Conservation (phyloP, 2,888 invertebrate genomes). For the Platycheirus albimanus region DNA sequence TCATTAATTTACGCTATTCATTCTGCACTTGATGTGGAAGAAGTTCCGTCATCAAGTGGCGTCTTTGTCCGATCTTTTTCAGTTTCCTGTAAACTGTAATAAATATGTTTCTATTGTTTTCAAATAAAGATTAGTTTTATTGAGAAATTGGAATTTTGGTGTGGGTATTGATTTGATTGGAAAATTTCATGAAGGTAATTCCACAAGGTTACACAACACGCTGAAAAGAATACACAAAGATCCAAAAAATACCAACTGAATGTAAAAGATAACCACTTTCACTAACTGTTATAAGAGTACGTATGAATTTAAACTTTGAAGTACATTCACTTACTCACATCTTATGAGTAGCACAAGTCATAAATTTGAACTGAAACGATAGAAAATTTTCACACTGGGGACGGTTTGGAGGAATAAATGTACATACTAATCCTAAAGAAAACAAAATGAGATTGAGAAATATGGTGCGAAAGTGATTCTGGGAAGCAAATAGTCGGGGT, state of each 20-base stretch:
- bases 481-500: too few relatives aligned
- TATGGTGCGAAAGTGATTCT: too few relatives aligned
- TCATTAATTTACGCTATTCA: slow-evolving; percentile 25
- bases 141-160: slow-evolving; percentile 8
- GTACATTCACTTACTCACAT: slow-evolving; percentile 6
- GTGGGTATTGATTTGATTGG: not conserved
- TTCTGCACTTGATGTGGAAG: slow-evolving; percentile 1
- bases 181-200: slow-evolving; percentile 7
- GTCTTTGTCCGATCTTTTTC: not conserved
- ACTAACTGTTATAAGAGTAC: slow-evolving; percentile 5
- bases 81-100: slow-evolving; percentile 15
- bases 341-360: slow-evolving; percentile 22
- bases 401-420: too few relatives aligned
- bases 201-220: not conserved
- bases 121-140: not conserved
- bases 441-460: slow-evolving; percentile 7
- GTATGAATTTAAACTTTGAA: too few relatives aligned
- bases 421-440: too few relatives aligned
- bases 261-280: slow-evolving; percentile 28
- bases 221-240: not conserved
- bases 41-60: slow-evolving; percentile 31
- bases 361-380: slow-evolving; percentile 28
- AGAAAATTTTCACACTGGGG: slow-evolving; percentile 17
- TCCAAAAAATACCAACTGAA: too few relatives aligned
- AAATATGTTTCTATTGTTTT: not conserved